A percentile compares a stretch with the other conserved stretches of the same genome.
phyloP scores from a whole-genome alignment of 64 coral and sea anemone species.

The Actinia tenebrosa region DNA sequence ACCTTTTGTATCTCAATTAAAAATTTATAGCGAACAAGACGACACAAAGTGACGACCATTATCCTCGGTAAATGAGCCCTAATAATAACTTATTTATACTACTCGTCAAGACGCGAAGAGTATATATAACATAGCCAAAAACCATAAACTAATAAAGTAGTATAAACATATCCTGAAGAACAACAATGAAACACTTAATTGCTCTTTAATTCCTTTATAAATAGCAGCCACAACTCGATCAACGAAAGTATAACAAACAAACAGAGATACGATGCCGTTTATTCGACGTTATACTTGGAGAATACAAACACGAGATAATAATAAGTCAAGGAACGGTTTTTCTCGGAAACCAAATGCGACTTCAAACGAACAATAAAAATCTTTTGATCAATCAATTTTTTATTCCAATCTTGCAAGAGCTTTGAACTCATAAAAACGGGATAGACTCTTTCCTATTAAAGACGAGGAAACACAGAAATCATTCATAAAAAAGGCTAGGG shows the following conservation, averaged over 20 bases:
- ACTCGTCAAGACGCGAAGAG: background rate
- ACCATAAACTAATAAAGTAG: background rate
- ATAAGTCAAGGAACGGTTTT: background rate
- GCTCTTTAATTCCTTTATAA: background rate
- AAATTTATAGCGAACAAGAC: background rate
- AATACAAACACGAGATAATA: background rate
- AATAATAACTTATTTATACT: background rate
- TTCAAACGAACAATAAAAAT: background rate
- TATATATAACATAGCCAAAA: background rate
- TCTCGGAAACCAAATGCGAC: background rate
- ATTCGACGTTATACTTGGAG: too few species aligned
- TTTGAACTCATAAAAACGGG: background rate
- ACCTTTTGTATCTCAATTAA: background rate
- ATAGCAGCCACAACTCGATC: background rate
- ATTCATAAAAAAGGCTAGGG: background rate
- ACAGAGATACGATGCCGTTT: background rate
- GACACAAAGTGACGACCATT: background rate
- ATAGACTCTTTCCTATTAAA: too few species aligned
- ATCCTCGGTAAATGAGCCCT: background rate
- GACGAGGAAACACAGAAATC: background rate
- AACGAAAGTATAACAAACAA: background rate
- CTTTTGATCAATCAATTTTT: background rate
- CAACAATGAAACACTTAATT: constrained; percentile 3
- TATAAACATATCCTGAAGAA: constrained; percentile 5
- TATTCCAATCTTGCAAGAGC: background rate